Evolutionary conservation across 2,113 vertebrate species (phyloP), one percentile per base, ranked within the genome.

Genomic region (Motacilla tschutschensis): DNA sequence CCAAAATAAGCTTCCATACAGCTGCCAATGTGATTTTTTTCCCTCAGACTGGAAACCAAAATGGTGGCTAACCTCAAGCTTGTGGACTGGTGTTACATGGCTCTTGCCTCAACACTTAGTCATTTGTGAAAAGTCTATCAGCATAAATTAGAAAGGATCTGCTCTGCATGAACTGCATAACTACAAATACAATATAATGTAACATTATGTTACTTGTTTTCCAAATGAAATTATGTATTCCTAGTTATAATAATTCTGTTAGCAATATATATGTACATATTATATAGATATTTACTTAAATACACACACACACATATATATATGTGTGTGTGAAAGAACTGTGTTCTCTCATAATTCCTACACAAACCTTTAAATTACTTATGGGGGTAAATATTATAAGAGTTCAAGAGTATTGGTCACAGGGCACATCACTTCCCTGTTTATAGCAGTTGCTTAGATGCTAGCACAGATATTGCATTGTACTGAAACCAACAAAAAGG

Each of bases 401-500:
- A 94, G 62, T 86, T 90, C 79, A 93, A 91, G 44, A 66, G 7
- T 38, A 67, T 11, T 88, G 78, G 48, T 78, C 92, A 81, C n/a
- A 24, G 47, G 47, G 83, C 76, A 85, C 33, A 83, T 81, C 36
- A 83, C 69, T 33, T 71, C 48, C 51, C 66, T 73, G 66, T 85
- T 93, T 93, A 64, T n/a, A 90, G 71, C 53, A 63, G 73, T 80
- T 90, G 46, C 82, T 60, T 79, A 78, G 73, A 95, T 94, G 84
- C 33, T 75, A 86, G 71, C 72, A 94, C 84, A 95, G 72, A 88
- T 65, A 88, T 2, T 46, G 63, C 66, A 87, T 86, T 96, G 87
- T 91, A 86, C 63, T 47, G 59, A 92, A 92, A 79, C 33, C 33
- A 93, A 95, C 66, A 96, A 79, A 94, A 92, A 83, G 53, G 63